Conservation (phyloP, 1,140 invertebrate genomes). For the Cotesia vestalis region DNA sequence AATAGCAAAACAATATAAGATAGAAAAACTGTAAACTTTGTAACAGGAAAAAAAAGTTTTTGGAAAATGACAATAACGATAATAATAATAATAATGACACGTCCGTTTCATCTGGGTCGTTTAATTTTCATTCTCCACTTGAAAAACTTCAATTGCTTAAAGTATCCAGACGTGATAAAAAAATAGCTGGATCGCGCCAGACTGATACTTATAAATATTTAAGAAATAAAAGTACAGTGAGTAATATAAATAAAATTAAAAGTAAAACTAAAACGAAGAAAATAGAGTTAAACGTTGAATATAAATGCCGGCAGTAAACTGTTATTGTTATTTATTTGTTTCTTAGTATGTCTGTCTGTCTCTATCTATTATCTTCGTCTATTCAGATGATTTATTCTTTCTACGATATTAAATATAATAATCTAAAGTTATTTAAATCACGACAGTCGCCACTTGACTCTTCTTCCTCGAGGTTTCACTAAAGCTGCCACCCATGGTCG, state of each 20-base stretch:
- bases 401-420: not conserved
- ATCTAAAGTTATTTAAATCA: conserved; percentile 30
- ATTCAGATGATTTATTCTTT: not conserved
- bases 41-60: not conserved
- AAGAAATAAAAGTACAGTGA: no score
- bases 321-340: no score
- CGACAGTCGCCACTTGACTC: conserved; percentile 28
- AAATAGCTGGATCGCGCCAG: conserved; percentile 5
- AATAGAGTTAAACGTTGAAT: no score
- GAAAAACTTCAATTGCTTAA: not conserved
- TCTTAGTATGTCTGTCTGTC: not conserved
- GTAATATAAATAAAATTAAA: no score
- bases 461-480: conserved; percentile 18
- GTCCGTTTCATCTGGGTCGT: conserved; percentile 19
- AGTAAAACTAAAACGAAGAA: no score
- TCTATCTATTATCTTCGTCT: not conserved
- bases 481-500: conserved; percentile 51
- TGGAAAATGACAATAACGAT: conserved; percentile 33
- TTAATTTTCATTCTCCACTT: conserved; percentile 14
- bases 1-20: conserved; percentile 9
- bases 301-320: not conserved
- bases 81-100: not conserved
- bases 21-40: not conserved
- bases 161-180: not conserved
- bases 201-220: not conserved